Conservation (phyloP, 2,888 invertebrate genomes). For the Arrhopalites spinosus region DNA sequence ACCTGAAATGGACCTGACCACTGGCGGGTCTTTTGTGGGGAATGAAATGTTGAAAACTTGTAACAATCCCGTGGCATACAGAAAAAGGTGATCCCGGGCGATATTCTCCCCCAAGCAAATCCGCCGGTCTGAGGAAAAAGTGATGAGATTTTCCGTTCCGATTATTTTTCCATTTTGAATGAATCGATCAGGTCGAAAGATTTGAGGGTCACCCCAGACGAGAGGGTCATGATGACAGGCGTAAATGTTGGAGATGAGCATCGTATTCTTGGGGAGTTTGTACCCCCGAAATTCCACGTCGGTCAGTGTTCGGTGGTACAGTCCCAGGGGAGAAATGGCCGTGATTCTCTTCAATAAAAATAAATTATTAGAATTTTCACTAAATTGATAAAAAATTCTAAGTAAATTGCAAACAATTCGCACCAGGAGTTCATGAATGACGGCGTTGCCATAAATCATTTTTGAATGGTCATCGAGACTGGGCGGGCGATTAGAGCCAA, state of each 20-base stretch:
- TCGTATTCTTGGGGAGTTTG: slow-evolving; percentile 44
- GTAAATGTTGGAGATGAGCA: slow-evolving; percentile 45
- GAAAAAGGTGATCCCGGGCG: no score
- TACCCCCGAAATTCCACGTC: slow-evolving; percentile 40
- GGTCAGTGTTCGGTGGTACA: slow-evolving; percentile 39
- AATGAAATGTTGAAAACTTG: no score
- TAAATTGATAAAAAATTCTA: no score
- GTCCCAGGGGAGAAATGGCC: slow-evolving; percentile 45
- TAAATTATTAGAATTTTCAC: no score
- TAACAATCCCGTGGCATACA: no score
- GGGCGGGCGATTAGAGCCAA: slow-evolving; percentile 38
- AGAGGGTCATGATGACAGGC: slow-evolving; percentile 42
- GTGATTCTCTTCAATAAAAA: no score
- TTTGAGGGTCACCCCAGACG: slow-evolving; percentile 49
- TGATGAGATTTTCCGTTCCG: no score
- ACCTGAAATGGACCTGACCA: no score
- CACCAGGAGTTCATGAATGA: slow-evolving; percentile 48
- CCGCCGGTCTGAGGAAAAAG: slow-evolving; percentile 42
- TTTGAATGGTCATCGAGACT: slow-evolving; percentile 38
- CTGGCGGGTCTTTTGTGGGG: no score
- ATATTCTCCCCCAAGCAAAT: no score
- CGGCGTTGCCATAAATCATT: slow-evolving; percentile 46
- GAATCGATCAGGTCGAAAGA: slow-evolving; percentile 49
- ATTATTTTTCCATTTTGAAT: no score
- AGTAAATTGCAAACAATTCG: no score